Base-by-base conservation (phyloP, 2,113 vertebrate genomes). In the Paratilapia polleni region DNA sequence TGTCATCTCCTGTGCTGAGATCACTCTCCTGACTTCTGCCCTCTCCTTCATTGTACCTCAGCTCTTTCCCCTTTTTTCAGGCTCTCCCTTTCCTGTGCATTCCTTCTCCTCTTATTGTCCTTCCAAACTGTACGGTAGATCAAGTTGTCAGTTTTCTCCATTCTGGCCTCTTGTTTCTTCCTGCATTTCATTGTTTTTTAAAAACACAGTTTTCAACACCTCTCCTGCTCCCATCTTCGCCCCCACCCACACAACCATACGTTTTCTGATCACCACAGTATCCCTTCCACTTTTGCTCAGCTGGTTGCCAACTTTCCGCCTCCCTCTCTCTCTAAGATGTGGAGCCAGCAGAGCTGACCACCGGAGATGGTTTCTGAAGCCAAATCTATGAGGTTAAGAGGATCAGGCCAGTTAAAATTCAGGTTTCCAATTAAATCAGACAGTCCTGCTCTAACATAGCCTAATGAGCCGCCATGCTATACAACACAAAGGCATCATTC, bases 61-160 rank as follows among this genome's bases (percentile, higher is more conserved):
- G 26, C 75, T 84, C 20, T 87, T 43, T 22, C 28, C 41, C 20
- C 20, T 80, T 80, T 57, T 8, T 20, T 56, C 41, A 52, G 38
- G 22, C 58, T 77, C 58, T 77, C 36, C 31, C 26, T 82, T 80
- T 61, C 61, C 73, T 49, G 14, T 34, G 22, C 36, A 41, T 87
- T 86, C 81, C 59, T 63, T 78, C 83, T 76, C 64, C 75, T 81
- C 24, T 61, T 19, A 82, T 93, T 93, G 83, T 90, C 68, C 43
- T 13, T 56, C 13, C 4, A 31, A 84, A 70, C 1, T 15, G 9
- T 62, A 52, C 70, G 20, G 26, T 61, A 77, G 10, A 52, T 87
- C 63, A 83, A 74, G 4, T 52, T 73, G 41, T 77, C 66, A 56
- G 8, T 64, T 43, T 26, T 73, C 22, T 62, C 19, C 31, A 26